A percentile compares a stretch with the other conserved stretches of the same genome.
Evolutionary conservation across 2,113 vertebrate species (phyloP).

Genomic region (Varanus salvator): DNA sequence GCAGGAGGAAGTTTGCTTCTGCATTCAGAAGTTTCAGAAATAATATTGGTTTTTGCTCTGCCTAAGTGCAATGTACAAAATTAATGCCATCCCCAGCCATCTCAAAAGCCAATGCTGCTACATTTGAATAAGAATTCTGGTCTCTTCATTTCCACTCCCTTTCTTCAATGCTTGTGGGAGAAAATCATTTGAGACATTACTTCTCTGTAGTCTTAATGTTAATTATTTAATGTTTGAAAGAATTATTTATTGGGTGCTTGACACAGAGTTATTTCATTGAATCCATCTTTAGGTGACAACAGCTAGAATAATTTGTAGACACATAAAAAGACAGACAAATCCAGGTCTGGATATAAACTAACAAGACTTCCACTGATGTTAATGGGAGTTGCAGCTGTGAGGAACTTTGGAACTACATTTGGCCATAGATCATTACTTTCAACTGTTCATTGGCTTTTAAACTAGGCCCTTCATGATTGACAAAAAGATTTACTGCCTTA

Average conservation of each 20-base stretch:
- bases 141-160: not conserved
- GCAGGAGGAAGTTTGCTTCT: not conserved
- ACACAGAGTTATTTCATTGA: not conserved
- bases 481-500: conserved; percentile 14
- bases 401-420: not conserved
- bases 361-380: not conserved
- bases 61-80: not conserved
- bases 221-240: conserved; percentile 20
- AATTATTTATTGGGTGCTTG: conserved; percentile 1
- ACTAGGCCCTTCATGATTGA: conserved; percentile 13
- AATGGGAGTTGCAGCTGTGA: not conserved
- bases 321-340: not conserved
- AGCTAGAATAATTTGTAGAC: conserved; percentile 1
- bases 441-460: conserved; percentile 26
- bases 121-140: not conserved
- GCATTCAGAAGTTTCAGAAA: not conserved
- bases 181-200: conserved; percentile 18
- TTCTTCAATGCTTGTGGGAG: not conserved
- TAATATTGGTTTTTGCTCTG: not conserved
- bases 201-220: not conserved
- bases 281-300: conserved; percentile 20
- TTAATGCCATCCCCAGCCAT: not conserved
- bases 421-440: conserved; percentile 37
- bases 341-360: not conserved
- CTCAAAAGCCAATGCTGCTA: not conserved